phyloP scores from a whole-genome alignment of 2,888 invertebrate species.

The Stegana nigrithorax region DNA sequence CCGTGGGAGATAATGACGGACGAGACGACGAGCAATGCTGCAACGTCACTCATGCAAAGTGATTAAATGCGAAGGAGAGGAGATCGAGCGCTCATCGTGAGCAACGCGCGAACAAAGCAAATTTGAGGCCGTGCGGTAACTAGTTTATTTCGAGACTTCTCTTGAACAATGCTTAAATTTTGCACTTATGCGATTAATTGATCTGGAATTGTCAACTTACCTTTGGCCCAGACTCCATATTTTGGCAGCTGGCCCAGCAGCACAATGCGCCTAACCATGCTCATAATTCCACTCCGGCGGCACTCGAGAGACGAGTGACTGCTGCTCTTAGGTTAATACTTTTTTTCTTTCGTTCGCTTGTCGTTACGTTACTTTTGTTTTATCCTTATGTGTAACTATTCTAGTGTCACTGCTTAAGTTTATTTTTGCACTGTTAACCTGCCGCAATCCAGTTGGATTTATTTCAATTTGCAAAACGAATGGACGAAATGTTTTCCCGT shows the following conservation, averaged over 20 bases:
- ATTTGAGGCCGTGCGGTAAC: too few species aligned
- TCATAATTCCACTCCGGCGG: too few species aligned
- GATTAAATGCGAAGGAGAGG: too few species aligned
- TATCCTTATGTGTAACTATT: slow-evolving; percentile 14
- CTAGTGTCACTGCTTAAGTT: slow-evolving; percentile 31
- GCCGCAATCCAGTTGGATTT: neutral
- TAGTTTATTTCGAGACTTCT: too few species aligned
- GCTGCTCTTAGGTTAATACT: neutral
- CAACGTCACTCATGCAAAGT: too few species aligned
- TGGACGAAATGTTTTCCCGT: too few species aligned
- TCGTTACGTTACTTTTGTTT: slow-evolving; percentile 7
- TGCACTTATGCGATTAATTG: slow-evolving; percentile 34
- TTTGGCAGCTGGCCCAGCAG: slow-evolving; percentile 57
- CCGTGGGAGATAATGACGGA: too few species aligned
- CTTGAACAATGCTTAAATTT: neutral
- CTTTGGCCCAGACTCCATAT: slow-evolving; percentile 59
- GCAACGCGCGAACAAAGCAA: slow-evolving; percentile 60
- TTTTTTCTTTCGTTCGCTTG: slow-evolving; percentile 23
- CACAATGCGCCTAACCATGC: slow-evolving; percentile 61
- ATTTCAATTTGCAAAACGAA: neutral
- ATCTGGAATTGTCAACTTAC: slow-evolving; percentile 48
- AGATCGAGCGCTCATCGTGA: slow-evolving; percentile 35
- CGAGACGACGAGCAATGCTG: too few species aligned
- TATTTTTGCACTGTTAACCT: neutral
- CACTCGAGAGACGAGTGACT: too few species aligned